Conservation (phyloP, 2,113 vertebrate genomes). For the Bos taurus region DNA sequence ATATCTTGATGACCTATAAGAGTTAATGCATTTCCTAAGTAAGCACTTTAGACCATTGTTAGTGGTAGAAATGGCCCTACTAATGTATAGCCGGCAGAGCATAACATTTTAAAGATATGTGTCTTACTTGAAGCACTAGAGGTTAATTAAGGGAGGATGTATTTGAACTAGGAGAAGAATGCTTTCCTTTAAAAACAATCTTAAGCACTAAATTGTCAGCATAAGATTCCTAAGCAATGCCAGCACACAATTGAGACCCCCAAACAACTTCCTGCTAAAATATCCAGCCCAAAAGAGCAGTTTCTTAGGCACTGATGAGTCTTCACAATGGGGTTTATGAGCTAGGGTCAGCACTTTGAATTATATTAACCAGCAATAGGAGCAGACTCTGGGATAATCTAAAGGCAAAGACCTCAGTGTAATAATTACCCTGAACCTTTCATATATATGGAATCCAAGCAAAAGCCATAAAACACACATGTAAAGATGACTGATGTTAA, state of each 20-base stretch:
- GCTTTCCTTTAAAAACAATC: constrained; percentile 45
- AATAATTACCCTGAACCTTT: constrained; percentile 34
- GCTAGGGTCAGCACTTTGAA: constrained; percentile 13
- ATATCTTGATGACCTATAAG: constrained; percentile 41
- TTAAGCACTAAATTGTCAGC: constrained; percentile 32
- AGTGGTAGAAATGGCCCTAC: constrained; percentile 29
- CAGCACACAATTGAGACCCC: background rate
- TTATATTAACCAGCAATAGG: background rate
- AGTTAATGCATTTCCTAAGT: constrained; percentile 46
- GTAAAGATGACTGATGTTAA: background rate
- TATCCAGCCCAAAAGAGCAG: background rate
- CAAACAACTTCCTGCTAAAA: constrained; percentile 33
- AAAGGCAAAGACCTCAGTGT: background rate
- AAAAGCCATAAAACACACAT: background rate
- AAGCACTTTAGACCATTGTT: constrained; percentile 48
- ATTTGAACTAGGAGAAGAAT: constrained; percentile 34
- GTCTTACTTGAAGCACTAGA: constrained; percentile 55
- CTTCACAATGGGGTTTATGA: background rate
- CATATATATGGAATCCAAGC: background rate
- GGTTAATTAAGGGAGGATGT: constrained; percentile 60
- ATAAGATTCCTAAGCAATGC: constrained; percentile 27
- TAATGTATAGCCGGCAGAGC: constrained; percentile 38
- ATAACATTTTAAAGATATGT: constrained; percentile 51
- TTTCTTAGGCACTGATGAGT: background rate
- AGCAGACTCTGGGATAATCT: background rate